These are phyloP conservation scores for Todiramphus chloris DNA, from an alignment of 2,113 vertebrate species.

Conservation along the genomic window DNA sequence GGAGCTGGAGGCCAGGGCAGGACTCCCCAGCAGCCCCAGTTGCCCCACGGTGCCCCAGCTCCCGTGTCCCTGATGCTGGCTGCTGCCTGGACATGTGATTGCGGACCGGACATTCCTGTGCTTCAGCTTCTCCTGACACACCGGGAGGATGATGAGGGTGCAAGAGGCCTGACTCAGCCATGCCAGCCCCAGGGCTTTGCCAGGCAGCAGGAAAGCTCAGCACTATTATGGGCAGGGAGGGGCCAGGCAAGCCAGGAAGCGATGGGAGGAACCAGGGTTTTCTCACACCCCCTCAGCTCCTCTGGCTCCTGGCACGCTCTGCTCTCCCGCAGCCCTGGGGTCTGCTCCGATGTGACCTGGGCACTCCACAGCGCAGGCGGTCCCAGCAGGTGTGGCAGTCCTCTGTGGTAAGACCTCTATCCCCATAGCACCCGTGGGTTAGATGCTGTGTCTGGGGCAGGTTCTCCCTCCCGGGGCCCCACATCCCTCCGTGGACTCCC, in stretches of 20 bases:
- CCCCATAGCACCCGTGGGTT: not conserved
- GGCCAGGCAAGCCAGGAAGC: conserved; percentile 40
- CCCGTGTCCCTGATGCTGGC: not conserved
- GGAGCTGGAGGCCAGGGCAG: not conserved
- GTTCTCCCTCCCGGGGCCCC: fast-evolving
- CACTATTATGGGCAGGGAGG: conserved; percentile 29
- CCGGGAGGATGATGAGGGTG: conserved; percentile 10
- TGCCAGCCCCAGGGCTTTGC: conserved; percentile 21
- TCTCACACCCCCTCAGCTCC: conserved; percentile 30
- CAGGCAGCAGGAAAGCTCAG: conserved; percentile 27
- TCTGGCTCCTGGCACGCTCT: not conserved
- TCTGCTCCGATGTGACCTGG: not conserved
- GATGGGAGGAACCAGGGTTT: conserved; percentile 31
- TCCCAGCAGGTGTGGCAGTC: not conserved
- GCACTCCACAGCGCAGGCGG: not conserved
- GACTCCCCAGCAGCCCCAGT: not conserved
- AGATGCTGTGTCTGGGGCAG: not conserved
- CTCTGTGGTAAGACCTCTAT: conserved; percentile 38
- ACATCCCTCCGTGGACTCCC: not conserved
- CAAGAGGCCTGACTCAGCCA: conserved; percentile 53
- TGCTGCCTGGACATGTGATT: not conserved
- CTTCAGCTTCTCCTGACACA: conserved; percentile 42
- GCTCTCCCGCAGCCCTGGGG: not conserved
- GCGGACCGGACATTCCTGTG: conserved; percentile 9
- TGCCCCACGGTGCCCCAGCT: fast-evolving